Base-by-base conservation (phyloP, 1,140 invertebrate species). In the Monochamus saltuarius region DNA sequence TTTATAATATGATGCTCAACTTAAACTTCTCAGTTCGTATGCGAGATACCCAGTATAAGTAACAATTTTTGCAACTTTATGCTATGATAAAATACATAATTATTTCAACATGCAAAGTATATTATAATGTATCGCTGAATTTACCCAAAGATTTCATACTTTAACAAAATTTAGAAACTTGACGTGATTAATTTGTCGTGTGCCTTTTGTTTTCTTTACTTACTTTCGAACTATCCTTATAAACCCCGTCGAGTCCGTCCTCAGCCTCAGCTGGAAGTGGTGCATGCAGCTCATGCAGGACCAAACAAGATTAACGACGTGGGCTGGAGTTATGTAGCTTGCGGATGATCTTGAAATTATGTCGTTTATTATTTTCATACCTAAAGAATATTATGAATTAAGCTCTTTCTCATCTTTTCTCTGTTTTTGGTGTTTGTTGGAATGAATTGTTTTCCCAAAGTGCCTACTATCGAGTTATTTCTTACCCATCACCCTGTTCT, bases 271-370 rank as follows among this genome's bases (percentile, higher is more conserved):
- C 42, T 68, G 68, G 51, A 71, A 71, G 50, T 71, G 69, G 39
- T 71, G 69, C 3, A 71, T 62, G 22, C 67, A 69, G 39, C 69
- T 71, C 50, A 71, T 64, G 17, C 59, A 42, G 57, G 65, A 65
- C 69, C 69, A 71, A 16, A 67, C 52, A 13, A 70, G 42, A 37
- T 66, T 64, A 19, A 70, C 65, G n/a, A 70, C 59, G 22, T 68
- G 66, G n/a, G 59, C 40, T 7, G 62, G 54, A 10, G 56, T 58
- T 38, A 70, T 39, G 36, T 61, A 60, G 11, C n/a, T 35, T 38
- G 57, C 40, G 37, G 66, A 29, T 6, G 49, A 47, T 61, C 65
- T 66, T 9, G 13, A 35, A 22, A 70, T 56, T 22, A 70, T 39
- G 22, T 70, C 66, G 22, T 70, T 62, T 29, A 70, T 54, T 29